Evolutionary conservation across 2,113 vertebrate genomes (phyloP).

Genomic region (Lagopus leucura): DNA sequence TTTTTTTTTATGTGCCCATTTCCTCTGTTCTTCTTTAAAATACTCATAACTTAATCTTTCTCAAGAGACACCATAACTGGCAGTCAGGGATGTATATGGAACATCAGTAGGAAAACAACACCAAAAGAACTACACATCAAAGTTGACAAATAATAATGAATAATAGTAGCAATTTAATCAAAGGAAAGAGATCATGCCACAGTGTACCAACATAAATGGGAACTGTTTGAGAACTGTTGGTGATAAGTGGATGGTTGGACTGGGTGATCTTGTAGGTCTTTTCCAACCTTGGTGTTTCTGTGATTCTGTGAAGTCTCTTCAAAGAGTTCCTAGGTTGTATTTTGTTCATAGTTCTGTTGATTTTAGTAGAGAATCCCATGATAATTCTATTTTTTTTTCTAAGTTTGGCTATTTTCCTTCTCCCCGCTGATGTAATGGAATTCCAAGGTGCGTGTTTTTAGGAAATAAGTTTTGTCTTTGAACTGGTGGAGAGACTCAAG

Average conservation of each 20-base stretch:
- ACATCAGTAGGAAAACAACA: background rate
- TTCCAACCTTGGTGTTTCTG: no score
- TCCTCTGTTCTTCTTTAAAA: background rate
- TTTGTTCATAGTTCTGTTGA: background rate
- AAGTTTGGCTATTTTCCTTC: background rate
- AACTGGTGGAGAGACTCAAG: background rate
- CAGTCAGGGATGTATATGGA: background rate
- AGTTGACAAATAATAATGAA: background rate
- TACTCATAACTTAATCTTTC: conserved; percentile 5
- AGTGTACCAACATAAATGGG: background rate
- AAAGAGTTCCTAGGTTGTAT: background rate
- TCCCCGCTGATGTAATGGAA: background rate
- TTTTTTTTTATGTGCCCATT: conserved; percentile 12
- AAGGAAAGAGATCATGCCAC: background rate
- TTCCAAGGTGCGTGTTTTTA: background rate
- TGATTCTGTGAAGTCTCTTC: background rate
- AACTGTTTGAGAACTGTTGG: no score
- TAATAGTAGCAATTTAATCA: conserved; percentile 2
- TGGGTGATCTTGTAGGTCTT: no score
- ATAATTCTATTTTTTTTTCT: background rate
- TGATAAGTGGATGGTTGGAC: no score
- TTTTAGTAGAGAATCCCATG: background rate
- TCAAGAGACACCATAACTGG: background rate
- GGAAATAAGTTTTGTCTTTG: background rate
- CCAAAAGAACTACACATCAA: background rate